Evolutionary conservation across 2,888 invertebrate species (phyloP).

Genomic region (Cinara cedri): DNA sequence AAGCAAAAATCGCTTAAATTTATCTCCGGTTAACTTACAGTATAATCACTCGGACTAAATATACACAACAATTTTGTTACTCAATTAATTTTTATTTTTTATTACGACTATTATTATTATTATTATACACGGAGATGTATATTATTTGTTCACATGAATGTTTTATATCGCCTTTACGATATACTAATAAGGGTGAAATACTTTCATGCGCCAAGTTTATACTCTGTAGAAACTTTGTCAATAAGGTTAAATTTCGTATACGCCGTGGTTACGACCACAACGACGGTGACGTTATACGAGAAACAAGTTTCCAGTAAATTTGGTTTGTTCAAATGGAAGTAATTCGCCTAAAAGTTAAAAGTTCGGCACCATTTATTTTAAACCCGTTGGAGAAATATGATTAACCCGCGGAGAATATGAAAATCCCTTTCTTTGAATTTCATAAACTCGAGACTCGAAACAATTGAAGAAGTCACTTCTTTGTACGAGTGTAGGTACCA

Average conservation of each 20-base stretch:
- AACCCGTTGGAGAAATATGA: constrained; percentile 28
- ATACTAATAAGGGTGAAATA: constrained; percentile 34
- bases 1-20: too few relatives aligned
- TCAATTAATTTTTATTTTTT: too few relatives aligned
- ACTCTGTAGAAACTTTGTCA: constrained; percentile 39
- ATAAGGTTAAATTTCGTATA: constrained; percentile 48
- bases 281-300: constrained; percentile 17
- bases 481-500: not conserved
- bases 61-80: too few relatives aligned
- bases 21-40: too few relatives aligned
- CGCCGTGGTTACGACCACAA: constrained; percentile 19
- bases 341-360: constrained; percentile 44
- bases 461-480: not conserved
- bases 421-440: constrained; percentile 1
- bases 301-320: constrained; percentile 44
- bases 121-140: constrained; percentile 3
- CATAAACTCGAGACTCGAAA: constrained; percentile 2
- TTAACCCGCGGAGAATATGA: constrained; percentile 6
- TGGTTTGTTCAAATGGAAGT: constrained; percentile 48
- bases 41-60: too few relatives aligned
- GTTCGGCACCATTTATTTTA: constrained; percentile 38
- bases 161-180: not conserved
- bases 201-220: constrained; percentile 50
- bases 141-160: constrained; percentile 23
- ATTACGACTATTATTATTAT: constrained; percentile 11